Conservation (phyloP, 2,888 invertebrate genomes). For the Eueremaeus valkanovi region DNA sequence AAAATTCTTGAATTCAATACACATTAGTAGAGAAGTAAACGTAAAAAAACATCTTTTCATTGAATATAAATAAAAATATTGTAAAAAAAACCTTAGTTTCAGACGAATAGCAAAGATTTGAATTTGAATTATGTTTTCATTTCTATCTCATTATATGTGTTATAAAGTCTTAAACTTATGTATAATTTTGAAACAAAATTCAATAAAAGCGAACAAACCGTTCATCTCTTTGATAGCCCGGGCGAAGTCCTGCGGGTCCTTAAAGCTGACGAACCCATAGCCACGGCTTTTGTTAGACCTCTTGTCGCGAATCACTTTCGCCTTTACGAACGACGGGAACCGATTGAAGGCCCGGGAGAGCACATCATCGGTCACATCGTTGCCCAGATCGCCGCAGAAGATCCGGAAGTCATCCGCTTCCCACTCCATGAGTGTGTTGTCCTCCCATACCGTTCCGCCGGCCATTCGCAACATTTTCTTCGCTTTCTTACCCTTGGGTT, state of each 20-base stretch:
- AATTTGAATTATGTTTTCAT: too few species aligned
- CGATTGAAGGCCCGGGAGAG: constrained; percentile 92
- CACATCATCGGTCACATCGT: constrained; percentile 97
- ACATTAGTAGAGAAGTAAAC: neutral
- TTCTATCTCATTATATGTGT: too few species aligned
- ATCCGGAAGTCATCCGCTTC: constrained; percentile 97
- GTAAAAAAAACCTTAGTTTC: neutral
- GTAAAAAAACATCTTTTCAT: constrained; percentile 4
- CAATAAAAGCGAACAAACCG: constrained; percentile 61
- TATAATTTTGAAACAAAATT: neutral
- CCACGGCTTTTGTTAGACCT: constrained; percentile 97
- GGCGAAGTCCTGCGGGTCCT: constrained; percentile 94
- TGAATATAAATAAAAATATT: neutral
- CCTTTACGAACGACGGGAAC: constrained; percentile 85
- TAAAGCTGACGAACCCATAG: constrained; percentile 97
- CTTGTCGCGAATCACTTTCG: constrained; percentile 93
- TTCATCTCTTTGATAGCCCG: constrained; percentile 99
- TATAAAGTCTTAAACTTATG: neutral
- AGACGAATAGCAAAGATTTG: too few species aligned
- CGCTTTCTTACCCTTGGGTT: constrained; percentile 57
- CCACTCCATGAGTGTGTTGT: constrained; percentile 88
- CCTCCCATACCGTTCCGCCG: constrained; percentile 95
- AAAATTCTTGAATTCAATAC: neutral
- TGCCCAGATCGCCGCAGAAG: constrained; percentile 99
- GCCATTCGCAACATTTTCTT: constrained; percentile 81